These are phyloP conservation scores for Hucho hucho DNA, from an alignment of 2,113 vertebrate genomes.

Conservation along the genomic window DNA sequence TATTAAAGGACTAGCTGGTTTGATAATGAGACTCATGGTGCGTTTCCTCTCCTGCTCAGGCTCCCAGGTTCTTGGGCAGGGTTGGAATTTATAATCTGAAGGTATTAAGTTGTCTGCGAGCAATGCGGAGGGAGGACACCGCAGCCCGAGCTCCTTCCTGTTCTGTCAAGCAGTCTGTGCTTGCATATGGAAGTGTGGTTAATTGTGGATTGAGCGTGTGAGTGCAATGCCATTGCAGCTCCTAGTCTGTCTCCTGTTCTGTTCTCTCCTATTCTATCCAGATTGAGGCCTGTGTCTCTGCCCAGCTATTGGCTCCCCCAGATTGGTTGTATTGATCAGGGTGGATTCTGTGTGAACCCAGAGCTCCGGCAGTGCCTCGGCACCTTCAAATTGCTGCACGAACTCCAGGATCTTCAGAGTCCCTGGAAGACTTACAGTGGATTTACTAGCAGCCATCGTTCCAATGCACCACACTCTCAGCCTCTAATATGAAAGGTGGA, in stretches of 20 bases:
- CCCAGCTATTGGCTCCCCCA: not conserved
- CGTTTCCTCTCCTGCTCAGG: constrained; percentile 22
- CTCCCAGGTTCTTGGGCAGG: constrained; percentile 28
- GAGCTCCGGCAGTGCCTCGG: not conserved
- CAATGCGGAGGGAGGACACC: not conserved
- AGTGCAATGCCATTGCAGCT: not conserved
- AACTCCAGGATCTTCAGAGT: not conserved
- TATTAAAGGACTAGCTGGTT: constrained; percentile 39
- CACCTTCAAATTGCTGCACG: not conserved
- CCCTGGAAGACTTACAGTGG: not conserved
- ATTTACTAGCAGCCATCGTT: not conserved
- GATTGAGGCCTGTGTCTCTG: not conserved
- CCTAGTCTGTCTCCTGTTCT: not conserved
- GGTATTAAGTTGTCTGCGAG: constrained; percentile 38
- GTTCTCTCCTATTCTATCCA: not conserved
- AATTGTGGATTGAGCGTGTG: constrained; percentile 38
- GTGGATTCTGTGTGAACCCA: not conserved
- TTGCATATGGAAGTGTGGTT: constrained; percentile 41
- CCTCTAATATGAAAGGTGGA: not conserved
- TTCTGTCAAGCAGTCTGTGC: constrained; percentile 19
- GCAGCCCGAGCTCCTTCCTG: constrained; percentile 26
- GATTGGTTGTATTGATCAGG: not conserved
- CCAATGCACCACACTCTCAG: not conserved
- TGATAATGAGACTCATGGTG: constrained; percentile 41
- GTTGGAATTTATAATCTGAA: constrained; percentile 47